Evolutionary conservation across 2,797 vertebrate species (phyloP), one percentile per base, ranked within the genome.

Genomic region (Trichosurus vulpecula): DNA sequence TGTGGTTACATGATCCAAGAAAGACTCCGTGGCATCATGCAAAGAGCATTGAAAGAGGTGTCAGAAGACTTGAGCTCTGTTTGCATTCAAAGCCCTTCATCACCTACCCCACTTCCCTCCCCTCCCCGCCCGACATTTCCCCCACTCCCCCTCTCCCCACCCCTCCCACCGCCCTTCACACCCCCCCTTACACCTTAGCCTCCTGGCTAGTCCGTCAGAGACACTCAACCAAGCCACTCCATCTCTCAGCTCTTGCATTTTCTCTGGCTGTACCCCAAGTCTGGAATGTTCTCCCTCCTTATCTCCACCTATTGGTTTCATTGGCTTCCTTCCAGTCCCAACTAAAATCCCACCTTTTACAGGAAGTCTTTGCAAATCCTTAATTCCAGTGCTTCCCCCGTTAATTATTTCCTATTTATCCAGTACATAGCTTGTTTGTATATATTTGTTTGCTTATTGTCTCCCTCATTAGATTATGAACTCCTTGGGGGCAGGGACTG

Each of bases 11-110:
- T 47, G 87, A 47, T 61, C 92, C 56, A 1, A 9, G 31, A 53
- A 35, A n/a, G 13, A 52, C 19, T 8, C 35, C 0, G 0, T 0
- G 22, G 19, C 0, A 0, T 47, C 74, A 87, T 74, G 61, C 9
- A 51, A 51, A 87, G 74, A 81, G 41, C 10, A 51, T 11, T 51
- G 10, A 27, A 87, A 41, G 41, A 87, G 25, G 41, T 87, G 25
- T 51, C 74, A 87, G 74, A 87, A 87, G 74, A 27, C 41, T 25
- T 10, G 41, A 4, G 35, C 22, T 87, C 61, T 41, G 25, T 51
- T 51, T 51, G 3, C 41, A 87, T 87, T 87, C 22, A 87, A 87
- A 87, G 9, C 10, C 41, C 22, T 87, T 11, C 41, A 87, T 27
- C 41, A 87, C 1, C 41, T 87, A 47, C 74, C 74, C 66, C 16